Base-by-base conservation (phyloP, 2,113 vertebrate genomes). In the Myotis lucifugus region DNA sequence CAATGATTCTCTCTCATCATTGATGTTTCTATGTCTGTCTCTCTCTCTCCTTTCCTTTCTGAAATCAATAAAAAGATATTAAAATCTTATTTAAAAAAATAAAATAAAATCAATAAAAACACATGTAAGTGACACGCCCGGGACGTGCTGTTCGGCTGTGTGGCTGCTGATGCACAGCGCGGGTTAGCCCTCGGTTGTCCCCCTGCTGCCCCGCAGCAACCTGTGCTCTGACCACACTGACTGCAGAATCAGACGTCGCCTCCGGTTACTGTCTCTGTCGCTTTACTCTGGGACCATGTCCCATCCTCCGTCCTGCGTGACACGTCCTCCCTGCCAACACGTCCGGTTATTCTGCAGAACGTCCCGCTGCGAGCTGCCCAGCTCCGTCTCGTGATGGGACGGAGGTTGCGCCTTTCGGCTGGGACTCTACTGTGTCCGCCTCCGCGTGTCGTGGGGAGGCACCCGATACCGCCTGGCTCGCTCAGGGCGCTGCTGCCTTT, bases 131-230 rank as follows among this genome's bases (percentile, higher is more conserved):
- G 3, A 15, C 12, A 64, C 27, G 17, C 73, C 1, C 14, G 2
- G 83, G 73, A 59, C 18, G 4, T 0, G 9, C 3, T 5, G 0
- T 32, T 32, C 23, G 3, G 8, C 27, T 0, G 37, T 3, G 4
- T 17, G 1, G 11, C 13, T 23, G 0, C 2, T 3, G 5, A 11
- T 6, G 4, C 8, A 2, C 50, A 3, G 5, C 9, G 17, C n/a
- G 0, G 1, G 0, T 1, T 19, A 4, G 6, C 32, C 3, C 69
- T 8, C 54, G 0, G 8, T 0, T 0, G 17, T 17, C 54, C 4
- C 29, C 0, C 0, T 18, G 0, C 1, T 4, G 13, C 23, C 15
- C 61, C 61, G 2, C 27, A 0, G 69, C 56, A 0, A 0, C 0
- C 23, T 0, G 54, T 2, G 25, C 8, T 1, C 15, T 1, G 59